phyloP scores from a whole-genome alignment of 2,113 vertebrate species.

The Meles meles region DNA sequence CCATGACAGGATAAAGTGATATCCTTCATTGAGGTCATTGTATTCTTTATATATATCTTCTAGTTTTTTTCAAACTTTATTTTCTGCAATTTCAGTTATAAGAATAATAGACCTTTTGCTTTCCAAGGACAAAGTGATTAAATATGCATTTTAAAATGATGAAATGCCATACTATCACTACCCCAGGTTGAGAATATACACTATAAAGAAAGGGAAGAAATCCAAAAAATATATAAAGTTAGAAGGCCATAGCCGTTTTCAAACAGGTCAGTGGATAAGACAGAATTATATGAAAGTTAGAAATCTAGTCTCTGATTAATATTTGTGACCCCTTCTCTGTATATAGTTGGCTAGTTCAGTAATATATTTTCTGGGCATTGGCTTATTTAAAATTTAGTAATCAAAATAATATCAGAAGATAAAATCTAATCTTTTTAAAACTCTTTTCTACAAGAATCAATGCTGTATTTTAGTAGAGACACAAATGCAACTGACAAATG shows the following conservation, averaged over 20 bases:
- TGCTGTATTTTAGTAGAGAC: conserved; percentile 7
- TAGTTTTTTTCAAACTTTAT: neutral
- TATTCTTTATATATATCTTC: conserved; percentile 21
- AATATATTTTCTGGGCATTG: conserved; percentile 8
- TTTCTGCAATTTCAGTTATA: neutral
- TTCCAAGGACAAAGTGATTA: conserved; percentile 13
- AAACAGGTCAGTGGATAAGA: neutral
- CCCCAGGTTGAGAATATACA: neutral
- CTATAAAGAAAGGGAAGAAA: conserved; percentile 7
- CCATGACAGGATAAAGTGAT: neutral
- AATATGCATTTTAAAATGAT: conserved; percentile 17
- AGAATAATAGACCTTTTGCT: conserved; percentile 24
- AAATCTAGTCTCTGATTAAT: conserved; percentile 16
- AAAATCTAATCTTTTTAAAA: conserved; percentile 30
- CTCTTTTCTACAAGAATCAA: conserved; percentile 3
- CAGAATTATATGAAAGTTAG: conserved; percentile 25
- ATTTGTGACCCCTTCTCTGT: neutral
- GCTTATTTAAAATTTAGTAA: conserved; percentile 33
- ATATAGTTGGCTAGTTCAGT: neutral
- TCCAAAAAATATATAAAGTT: neutral
- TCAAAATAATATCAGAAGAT: conserved; percentile 29
- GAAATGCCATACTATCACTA: neutral
- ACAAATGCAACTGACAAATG: neutral
- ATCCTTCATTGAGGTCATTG: neutral
- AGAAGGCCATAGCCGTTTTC: conserved; percentile 17